Base-by-base conservation (phyloP, 2,888 invertebrate genomes). In the Frankliniella fusca region DNA sequence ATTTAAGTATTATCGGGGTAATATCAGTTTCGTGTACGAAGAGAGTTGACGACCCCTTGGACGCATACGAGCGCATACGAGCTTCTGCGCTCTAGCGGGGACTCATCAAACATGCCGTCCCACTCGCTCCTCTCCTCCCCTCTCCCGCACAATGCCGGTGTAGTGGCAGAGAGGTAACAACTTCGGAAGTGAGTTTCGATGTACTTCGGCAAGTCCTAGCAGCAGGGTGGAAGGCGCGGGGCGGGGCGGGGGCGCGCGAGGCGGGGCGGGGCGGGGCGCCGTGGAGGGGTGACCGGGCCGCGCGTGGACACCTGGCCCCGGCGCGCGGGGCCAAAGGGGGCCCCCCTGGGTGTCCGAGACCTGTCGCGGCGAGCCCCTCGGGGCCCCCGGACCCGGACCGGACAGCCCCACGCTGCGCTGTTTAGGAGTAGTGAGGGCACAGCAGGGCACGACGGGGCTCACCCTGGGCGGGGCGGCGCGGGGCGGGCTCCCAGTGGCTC, bases 161-260 rank as follows among this genome's bases (percentile, higher is more conserved):
- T 27, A 12, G 38, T 38, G 38, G 38, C 38, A 38, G 38, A n/a
- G 70, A 76, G 70, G 70, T 76, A 76, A 76, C 70, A 76, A 76
- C 70, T 76, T 76, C 12, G 70, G 70, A 76, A 76, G 70, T 76
- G 70, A 76, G 70, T 76, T 76, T 76, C 70, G 70, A 76, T 76
- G 70, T 76, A 76, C 70, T 76, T 76, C 23, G 23, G 61, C n/a
- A 76, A 76, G 70, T 23, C 70, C 27, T 76, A 27, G 70, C 23
- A 23, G 70, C 70, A 18, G 20, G 20, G 61, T 0, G 61, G 54
- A 9, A 18, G 54, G 54, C 15, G 54, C 3, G 54, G 8, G 54
- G 54, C 5, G 18, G 3, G 2, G 54, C 54, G 18, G 54, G 54
- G 12, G 54, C 18, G 15, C 18, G 54, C 54, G 54, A 18, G 54